Evolutionary conservation across 2,888 invertebrate species (phyloP).

Genomic region (Cerceris rybyensis): DNA sequence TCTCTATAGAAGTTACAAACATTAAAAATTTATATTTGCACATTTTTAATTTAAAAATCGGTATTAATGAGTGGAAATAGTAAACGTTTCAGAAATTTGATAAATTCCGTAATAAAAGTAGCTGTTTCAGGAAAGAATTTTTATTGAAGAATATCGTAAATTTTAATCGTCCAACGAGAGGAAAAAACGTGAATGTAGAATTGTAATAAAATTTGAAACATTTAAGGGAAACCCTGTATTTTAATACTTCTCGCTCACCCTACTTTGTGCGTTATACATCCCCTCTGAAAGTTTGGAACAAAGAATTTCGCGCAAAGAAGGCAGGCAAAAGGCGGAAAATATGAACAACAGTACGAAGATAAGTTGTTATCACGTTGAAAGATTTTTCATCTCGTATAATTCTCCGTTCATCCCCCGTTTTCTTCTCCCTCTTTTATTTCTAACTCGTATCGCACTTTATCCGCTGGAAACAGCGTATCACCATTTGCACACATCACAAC

Average conservation of each 20-base stretch:
- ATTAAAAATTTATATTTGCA: too few relatives aligned
- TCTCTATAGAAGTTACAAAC: too few relatives aligned
- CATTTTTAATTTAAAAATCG: too few relatives aligned
- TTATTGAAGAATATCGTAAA: too few relatives aligned
- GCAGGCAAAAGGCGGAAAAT: slow-evolving; percentile 5
- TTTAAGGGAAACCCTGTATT: not conserved
- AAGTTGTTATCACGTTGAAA: not conserved
- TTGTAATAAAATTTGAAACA: too few relatives aligned
- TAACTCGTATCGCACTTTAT: not conserved
- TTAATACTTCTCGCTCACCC: not conserved
- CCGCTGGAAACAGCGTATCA: not conserved
- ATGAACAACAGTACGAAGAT: not conserved
- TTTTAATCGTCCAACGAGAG: too few relatives aligned
- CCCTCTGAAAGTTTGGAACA: not conserved
- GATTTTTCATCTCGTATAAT: slow-evolving; percentile 16
- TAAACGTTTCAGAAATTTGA: too few relatives aligned
- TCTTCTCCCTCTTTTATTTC: not conserved
- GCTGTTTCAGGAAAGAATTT: too few relatives aligned
- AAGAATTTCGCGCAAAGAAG: not conserved
- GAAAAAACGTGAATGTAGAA: not conserved
- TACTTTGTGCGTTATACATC: not conserved
- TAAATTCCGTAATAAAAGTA: too few relatives aligned
- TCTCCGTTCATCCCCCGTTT: not conserved
- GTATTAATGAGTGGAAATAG: too few relatives aligned
- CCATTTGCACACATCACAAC: too few relatives aligned